These are phyloP conservation scores for Monoplex corrugatus DNA, from an alignment of 2,888 invertebrate genomes.

Conservation along the genomic window DNA sequence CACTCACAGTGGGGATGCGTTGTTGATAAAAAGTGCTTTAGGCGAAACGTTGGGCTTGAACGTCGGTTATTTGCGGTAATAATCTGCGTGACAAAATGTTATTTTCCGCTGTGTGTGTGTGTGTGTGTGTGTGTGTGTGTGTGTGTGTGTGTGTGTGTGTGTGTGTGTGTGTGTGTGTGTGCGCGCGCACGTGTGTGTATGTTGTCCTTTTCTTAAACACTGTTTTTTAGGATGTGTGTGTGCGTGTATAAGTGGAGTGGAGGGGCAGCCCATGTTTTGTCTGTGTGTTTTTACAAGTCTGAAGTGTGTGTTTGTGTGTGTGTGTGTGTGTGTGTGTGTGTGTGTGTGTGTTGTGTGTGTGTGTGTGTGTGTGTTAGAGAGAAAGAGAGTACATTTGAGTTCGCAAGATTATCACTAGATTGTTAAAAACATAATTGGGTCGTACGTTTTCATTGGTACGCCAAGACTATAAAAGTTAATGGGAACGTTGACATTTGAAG, in stretches of 20 bases:
- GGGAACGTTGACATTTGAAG: too few species aligned
- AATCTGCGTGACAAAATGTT: conserved; percentile 19
- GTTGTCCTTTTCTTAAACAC: neutral
- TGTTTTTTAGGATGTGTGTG: too few species aligned
- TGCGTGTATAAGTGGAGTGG: too few species aligned
- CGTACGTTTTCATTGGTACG: too few species aligned
- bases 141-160: neutral
- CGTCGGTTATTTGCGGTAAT: conserved; percentile 1
- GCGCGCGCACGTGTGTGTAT: neutral
- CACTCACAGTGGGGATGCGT: neutral
- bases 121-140: neutral
- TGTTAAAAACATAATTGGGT: too few species aligned
- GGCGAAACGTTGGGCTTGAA: neutral
- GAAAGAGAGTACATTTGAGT: too few species aligned
- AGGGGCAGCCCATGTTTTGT: too few species aligned
- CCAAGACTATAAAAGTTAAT: too few species aligned
- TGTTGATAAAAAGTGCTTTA: neutral
- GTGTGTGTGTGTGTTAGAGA: neutral
- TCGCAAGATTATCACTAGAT: neutral
- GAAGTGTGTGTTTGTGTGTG: too few species aligned
- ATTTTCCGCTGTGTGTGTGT: neutral
- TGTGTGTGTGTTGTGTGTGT: too few species aligned
- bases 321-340: too few species aligned
- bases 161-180: neutral
- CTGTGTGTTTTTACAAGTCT: too few species aligned